These are phyloP conservation scores for Resseliella maxima DNA, from an alignment of 2,888 invertebrate genomes.

Conservation along the genomic window DNA sequence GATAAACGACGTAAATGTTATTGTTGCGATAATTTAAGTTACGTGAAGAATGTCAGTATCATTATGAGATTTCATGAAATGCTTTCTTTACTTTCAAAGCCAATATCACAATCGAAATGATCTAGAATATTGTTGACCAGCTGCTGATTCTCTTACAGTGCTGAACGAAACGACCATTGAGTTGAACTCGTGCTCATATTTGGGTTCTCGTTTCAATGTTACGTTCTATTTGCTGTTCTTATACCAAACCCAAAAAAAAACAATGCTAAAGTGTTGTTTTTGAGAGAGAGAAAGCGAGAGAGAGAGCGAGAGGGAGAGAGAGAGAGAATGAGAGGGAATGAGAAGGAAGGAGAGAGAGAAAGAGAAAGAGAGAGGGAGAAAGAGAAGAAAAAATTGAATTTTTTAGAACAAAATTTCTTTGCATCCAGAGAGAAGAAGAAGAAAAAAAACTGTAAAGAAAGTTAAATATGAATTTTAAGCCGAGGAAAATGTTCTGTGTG, in stretches of 20 bases:
- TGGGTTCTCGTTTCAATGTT: not conserved
- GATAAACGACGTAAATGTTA: slow-evolving; percentile 1
- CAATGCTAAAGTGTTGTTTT: not conserved
- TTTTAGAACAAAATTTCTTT: too few relatives aligned
- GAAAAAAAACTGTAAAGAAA: not conserved
- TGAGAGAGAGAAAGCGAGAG: not conserved
- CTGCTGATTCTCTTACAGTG: not conserved
- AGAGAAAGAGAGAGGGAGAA: not conserved
- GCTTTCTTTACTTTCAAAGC: too few relatives aligned
- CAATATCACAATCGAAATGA: not conserved
- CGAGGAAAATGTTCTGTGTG: not conserved
- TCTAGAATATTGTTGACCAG: not conserved
- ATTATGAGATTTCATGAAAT: not conserved
- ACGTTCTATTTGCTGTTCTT: not conserved
- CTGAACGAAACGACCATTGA: not conserved
- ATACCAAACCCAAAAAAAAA: not conserved
- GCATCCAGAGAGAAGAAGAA: too few relatives aligned
- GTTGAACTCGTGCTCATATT: slow-evolving; percentile 7
- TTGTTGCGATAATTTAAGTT: not conserved
- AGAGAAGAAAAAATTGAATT: not conserved
- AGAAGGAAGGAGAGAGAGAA: not conserved
- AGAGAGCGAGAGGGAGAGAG: not conserved
- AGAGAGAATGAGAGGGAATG: not conserved
- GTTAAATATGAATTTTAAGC: not conserved
- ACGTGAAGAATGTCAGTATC: not conserved